Conservation (phyloP, 2,888 invertebrate species). For the Campoletis raptor region DNA sequence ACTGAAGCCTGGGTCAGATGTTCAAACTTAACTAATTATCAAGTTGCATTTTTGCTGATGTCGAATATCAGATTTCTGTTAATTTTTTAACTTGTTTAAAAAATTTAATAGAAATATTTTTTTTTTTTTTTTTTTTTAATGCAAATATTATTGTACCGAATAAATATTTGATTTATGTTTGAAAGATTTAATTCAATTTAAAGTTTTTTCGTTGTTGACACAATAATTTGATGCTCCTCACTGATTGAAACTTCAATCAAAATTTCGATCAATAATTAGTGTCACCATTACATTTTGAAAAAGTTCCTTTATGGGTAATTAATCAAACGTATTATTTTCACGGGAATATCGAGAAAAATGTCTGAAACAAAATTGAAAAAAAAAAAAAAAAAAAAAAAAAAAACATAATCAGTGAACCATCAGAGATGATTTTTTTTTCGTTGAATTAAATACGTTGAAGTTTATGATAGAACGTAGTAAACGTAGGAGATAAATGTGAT, state of each 20-base stretch:
- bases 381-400: neutral
- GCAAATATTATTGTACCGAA: neutral
- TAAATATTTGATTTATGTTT: neutral
- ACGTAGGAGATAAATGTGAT: neutral
- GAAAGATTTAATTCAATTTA: neutral
- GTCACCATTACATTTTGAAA: neutral
- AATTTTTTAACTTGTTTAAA: neutral
- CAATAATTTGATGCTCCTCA: no score
- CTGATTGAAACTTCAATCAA: no score
- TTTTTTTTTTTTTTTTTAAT: constrained; percentile 13
- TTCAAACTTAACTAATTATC: neutral
- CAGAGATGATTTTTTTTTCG: neutral
- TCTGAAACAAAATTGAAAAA: neutral
- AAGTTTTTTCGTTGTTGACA: neutral
- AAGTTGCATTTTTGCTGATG: neutral
- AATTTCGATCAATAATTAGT: neutral
- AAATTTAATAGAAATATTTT: constrained; percentile 3
- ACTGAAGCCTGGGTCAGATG: neutral
- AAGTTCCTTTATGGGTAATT: neutral
- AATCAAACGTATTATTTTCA: neutral
- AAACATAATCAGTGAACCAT: neutral
- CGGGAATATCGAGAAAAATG: neutral
- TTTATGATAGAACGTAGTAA: neutral
- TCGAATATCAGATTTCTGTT: neutral
- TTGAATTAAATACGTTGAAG: neutral